Percentiles rank a stretch among this genome's conserved stretches.
These are phyloP conservation scores for Acrobasis consociella DNA, from an alignment of 2,888 invertebrate species.

Conservation along the genomic window DNA sequence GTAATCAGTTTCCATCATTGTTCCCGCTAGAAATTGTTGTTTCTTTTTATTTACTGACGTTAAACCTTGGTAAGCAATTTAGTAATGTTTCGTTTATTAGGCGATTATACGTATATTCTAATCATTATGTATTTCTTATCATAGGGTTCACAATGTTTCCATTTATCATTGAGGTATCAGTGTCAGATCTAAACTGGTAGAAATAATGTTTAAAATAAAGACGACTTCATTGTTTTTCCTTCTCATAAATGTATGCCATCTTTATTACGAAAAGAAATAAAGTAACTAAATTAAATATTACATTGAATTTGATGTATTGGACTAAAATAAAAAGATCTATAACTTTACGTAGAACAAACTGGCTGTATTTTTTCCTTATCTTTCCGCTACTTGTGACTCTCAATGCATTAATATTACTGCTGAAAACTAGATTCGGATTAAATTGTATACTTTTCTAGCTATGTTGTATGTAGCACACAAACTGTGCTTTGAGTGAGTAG, in stretches of 20 bases:
- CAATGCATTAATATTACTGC: too few relatives aligned
- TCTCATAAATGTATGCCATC: slow-evolving; percentile 38
- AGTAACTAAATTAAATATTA: too few relatives aligned
- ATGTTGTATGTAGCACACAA: too few relatives aligned
- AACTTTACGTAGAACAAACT: too few relatives aligned
- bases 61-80: slow-evolving; percentile 36
- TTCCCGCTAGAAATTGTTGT: slow-evolving; percentile 35
- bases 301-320: too few relatives aligned
- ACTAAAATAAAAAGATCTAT: too few relatives aligned
- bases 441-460: too few relatives aligned
- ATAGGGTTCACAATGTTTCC: slow-evolving; percentile 46
- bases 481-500: too few relatives aligned
- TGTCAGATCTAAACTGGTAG: slow-evolving; percentile 44
- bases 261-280: too few relatives aligned
- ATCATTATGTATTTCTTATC: slow-evolving; percentile 52
- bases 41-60: slow-evolving; percentile 34
- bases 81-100: slow-evolving; percentile 41
- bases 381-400: too few relatives aligned
- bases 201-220: slow-evolving; percentile 38
- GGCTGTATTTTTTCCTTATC: too few relatives aligned
- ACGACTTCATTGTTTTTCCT: slow-evolving; percentile 64
- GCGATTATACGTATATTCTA: slow-evolving; percentile 39
- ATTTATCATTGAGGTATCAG: slow-evolving; percentile 45
- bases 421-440: too few relatives aligned
- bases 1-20: slow-evolving; percentile 35